A percentile compares a stretch with the other conserved stretches of the same genome.
Evolutionary conservation across 2,888 invertebrate genomes (phyloP).

Genomic region (Drosophila hawaiiensis): DNA sequence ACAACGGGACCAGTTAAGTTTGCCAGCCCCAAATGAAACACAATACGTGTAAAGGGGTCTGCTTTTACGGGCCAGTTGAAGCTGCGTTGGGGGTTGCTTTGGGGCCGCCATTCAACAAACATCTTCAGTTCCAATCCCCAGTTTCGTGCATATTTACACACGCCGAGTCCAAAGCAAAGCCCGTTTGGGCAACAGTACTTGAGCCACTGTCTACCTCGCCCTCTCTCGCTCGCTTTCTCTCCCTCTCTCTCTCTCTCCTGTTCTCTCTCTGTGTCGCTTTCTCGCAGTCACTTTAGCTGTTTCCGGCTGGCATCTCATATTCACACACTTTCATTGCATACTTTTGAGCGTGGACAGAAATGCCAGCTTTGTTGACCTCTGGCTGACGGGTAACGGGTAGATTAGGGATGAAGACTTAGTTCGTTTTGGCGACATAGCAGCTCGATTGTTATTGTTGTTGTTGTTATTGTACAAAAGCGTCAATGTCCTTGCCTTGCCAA

Average conservation of each 20-base stretch:
- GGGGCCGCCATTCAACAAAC: slow-evolving; percentile 34
- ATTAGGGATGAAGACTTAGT: slow-evolving; percentile 17
- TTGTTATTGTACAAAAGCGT: slow-evolving; percentile 11
- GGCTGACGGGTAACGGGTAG: neutral
- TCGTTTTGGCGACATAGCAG: slow-evolving; percentile 40
- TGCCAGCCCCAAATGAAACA: slow-evolving; percentile 32
- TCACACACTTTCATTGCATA: slow-evolving; percentile 69
- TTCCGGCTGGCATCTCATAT: slow-evolving; percentile 36
- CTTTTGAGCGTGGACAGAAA: slow-evolving; percentile 59
- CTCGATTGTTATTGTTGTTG: slow-evolving; percentile 2
- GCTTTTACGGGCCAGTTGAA: neutral
- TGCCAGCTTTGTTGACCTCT: slow-evolving; percentile 31
- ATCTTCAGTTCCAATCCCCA: slow-evolving; percentile 54
- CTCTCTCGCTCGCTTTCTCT: slow-evolving; percentile 7
- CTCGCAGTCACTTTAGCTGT: slow-evolving; percentile 4
- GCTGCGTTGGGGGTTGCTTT: slow-evolving; percentile 18
- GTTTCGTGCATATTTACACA: slow-evolving; percentile 68
- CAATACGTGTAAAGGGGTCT: slow-evolving; percentile 12
- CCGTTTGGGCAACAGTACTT: slow-evolving; percentile 54
- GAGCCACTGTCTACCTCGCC: slow-evolving; percentile 49
- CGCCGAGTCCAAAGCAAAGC: slow-evolving; percentile 62
- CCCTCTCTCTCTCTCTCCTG: neutral
- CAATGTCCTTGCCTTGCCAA: slow-evolving; percentile 46
- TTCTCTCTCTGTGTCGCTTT: slow-evolving; percentile 5
- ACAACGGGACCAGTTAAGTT: neutral